Evolutionary conservation across 1,140 invertebrate genomes (phyloP), one percentile per base, ranked within the genome.

Genomic region (Glomeris maerens): DNA sequence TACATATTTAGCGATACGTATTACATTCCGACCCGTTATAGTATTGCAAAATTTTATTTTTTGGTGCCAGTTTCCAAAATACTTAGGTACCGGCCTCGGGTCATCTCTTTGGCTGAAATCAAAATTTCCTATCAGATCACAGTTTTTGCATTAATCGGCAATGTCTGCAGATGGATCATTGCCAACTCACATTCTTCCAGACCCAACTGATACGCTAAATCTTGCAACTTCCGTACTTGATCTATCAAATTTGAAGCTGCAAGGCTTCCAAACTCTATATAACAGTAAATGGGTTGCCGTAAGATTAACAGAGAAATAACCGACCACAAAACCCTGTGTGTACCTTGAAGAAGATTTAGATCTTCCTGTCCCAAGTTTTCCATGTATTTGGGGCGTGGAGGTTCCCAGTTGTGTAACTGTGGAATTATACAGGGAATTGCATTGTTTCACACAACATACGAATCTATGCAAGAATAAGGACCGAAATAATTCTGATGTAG

Each of bases 151-250:
- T 26, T 46, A 52, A 46, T 26, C 22, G 10, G 36, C 26, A 39
- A 17, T 20, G 17, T 29, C 2, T 2, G 17, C 3, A 22, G 13
- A 27, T 29, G 13, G 17, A 50, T 50, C 13, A 7, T 14, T 27
- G n/a, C 3, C 38, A 26, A 50, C 56, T 47, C 49, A 69, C 67
- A 66, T 74, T 97, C 91, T 63, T 93, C 88, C 13, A 91, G 66
- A 4, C 90, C 91, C 21, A 97, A 69, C 63, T 92, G 86, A 68
- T 94, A 96, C 3, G 91, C 89, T 27, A 86, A 71, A 62, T 95
- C 90, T 64, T 95, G 88, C 21, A 96, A 68, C 61, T 86, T 85
- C 65, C 89, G 86, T 0, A 95, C 86, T 76, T 94, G 91, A 53
- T 84, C 78, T 53, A 95, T 81, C 28, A 96, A 69, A 59, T 80